Base-by-base conservation (phyloP, 2,797 vertebrate genomes). In the Cyprinodon diabolis region DNA sequence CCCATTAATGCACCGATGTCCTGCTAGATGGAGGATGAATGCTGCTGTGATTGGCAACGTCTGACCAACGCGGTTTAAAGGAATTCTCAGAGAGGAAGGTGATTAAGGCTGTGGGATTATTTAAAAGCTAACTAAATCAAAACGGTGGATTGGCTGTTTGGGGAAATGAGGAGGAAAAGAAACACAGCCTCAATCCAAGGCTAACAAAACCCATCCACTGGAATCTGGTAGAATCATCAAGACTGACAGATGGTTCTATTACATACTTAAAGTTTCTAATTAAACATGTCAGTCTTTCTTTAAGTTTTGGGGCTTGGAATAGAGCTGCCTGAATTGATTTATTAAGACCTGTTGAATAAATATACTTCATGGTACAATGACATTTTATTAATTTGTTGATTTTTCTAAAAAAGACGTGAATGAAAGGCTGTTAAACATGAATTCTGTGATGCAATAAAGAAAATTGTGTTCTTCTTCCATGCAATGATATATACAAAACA, bases 401-500 rank as follows among this genome's bases (percentile, higher is more conserved):
- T 11, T 58, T 21, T 37, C 14, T 43, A 15, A 3, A 11, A 12
- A 2, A 45, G 10, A 56, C 8, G 25, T 56, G 10, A 56, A 12
- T 56, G 19, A 54, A 4, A 52, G 10, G 8, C 47, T 14, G 11
- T 23, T 25, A 19, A 49, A 71, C 57, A 47, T 9, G 2, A 21
- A n/a, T 63, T 43, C 74, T 76, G 69, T 68, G 55, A 71, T 35
- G 0, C 69, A 83, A 21, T 84, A 56, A 66, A 65, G 72, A 55
- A 77, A 81, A 76, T 66, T 71, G 10, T 58, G 65, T 76, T 83
- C 69, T 83, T 71, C 56, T 80, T 82, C 70, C 21, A 67, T 63
- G 48, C 62, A 49, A 78, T 81, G 49, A 30, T 70, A 40, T 74
- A 85, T 74, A 73, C 47, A 76, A 87, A 82, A 60, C 83, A 68